A percentile compares a stretch with the other conserved stretches of the same genome.
phyloP scores from a whole-genome alignment of 1,140 invertebrate species.

The Macrostomum lignano region DNA sequence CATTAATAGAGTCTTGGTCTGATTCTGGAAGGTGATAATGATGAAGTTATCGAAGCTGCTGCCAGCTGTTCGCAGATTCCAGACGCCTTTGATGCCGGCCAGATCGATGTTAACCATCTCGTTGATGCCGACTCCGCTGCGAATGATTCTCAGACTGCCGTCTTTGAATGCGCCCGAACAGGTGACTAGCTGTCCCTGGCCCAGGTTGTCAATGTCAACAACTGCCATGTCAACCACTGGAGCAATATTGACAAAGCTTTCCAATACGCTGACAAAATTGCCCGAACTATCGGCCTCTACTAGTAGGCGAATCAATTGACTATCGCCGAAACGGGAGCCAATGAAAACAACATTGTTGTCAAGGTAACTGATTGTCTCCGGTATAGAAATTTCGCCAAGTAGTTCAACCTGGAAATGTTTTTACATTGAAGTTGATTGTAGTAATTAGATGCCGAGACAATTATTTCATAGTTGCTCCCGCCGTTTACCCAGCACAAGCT shows the following conservation, averaged over 20 bases:
- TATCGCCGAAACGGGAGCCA: constrained; percentile 78
- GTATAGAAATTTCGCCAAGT: constrained; percentile 43
- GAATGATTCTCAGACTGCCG: constrained; percentile 74
- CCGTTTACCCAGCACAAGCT: no score
- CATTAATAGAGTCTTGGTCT: constrained; percentile 1
- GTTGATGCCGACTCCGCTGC: constrained; percentile 86
- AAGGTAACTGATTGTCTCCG: constrained; percentile 88
- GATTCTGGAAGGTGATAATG: constrained; percentile 4
- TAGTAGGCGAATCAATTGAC: constrained; percentile 57
- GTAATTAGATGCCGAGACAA: no score
- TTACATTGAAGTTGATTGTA: not conserved
- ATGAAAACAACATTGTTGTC: constrained; percentile 94
- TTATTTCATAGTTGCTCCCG: no score
- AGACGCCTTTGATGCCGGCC: constrained; percentile 67
- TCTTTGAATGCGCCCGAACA: constrained; percentile 90
- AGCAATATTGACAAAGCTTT: constrained; percentile 79
- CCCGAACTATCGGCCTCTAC: constrained; percentile 35
- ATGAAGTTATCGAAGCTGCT: not conserved
- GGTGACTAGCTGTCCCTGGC: constrained; percentile 79
- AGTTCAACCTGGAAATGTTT: constrained; percentile 4
- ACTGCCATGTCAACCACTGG: constrained; percentile 92
- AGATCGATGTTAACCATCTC: constrained; percentile 88
- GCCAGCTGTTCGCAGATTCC: not conserved
- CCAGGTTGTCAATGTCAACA: constrained; percentile 63
- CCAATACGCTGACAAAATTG: constrained; percentile 52